These are phyloP conservation scores for Chaetorhynchus papuensis DNA, from an alignment of 2,113 vertebrate species.

Conservation along the genomic window DNA sequence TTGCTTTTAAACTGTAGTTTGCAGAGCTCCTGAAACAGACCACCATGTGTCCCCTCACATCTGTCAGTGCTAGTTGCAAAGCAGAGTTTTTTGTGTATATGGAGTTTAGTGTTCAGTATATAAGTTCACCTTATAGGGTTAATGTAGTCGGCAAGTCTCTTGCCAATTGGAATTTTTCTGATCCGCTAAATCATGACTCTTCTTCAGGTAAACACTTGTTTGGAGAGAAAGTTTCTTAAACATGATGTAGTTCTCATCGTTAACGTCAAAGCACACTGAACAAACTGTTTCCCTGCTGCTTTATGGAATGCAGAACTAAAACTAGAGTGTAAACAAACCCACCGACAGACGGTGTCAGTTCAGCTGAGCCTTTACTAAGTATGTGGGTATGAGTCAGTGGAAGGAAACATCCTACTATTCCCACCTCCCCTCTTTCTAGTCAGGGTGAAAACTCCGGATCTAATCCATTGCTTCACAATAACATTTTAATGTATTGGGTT, in stretches of 20 bases:
- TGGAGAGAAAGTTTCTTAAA: not conserved
- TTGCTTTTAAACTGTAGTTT: not conserved
- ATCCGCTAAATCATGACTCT: not conserved
- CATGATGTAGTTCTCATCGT: not conserved
- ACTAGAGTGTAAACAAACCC: not conserved
- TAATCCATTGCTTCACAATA: not conserved
- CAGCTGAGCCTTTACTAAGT: not conserved
- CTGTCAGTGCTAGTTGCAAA: not conserved
- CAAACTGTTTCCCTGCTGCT: not conserved
- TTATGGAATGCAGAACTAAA: not conserved
- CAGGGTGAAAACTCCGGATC: not conserved
- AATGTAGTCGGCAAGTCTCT: not conserved
- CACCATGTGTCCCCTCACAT: not conserved
- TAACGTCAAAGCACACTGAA: not conserved
- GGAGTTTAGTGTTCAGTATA: not conserved
- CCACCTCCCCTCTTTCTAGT: not conserved
- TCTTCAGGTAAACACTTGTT: not conserved
- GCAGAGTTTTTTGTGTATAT: fast-evolving
- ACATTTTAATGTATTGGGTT: not conserved
- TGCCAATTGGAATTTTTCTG: not conserved
- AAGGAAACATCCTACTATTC: not conserved
- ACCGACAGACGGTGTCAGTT: not conserved
- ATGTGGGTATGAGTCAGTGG: not conserved
- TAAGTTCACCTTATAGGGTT: too few relatives aligned
- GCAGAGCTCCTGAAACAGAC: not conserved